phyloP scores from a whole-genome alignment of 2,888 invertebrate species.

The Acrocyrtus sp. region DNA sequence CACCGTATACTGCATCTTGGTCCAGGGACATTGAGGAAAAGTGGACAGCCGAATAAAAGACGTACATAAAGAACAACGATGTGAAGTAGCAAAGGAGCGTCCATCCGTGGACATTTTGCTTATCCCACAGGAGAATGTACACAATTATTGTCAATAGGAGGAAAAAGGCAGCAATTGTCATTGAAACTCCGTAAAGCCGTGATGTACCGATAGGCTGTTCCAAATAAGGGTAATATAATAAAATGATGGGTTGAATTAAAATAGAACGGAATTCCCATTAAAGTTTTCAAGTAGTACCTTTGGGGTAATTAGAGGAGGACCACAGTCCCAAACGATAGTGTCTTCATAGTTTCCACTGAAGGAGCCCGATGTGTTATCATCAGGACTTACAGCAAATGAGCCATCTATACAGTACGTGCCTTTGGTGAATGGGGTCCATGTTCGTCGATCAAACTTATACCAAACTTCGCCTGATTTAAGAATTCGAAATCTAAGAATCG shows the following conservation, averaged over 20 bases:
- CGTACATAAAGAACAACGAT: slow-evolving; percentile 59
- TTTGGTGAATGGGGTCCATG: slow-evolving; percentile 33
- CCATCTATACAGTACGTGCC: slow-evolving; percentile 50
- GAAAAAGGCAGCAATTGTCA: slow-evolving; percentile 59
- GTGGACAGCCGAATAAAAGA: slow-evolving; percentile 52
- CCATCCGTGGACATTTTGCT: slow-evolving; percentile 60
- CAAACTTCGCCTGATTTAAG: slow-evolving; percentile 44
- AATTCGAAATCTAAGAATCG: slow-evolving; percentile 45
- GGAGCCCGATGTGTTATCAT: background rate
- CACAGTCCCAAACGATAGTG: slow-evolving; percentile 53
- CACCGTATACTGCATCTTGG: slow-evolving; percentile 35
- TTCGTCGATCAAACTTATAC: slow-evolving; percentile 47
- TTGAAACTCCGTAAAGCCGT: slow-evolving; percentile 54
- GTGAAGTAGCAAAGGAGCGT: slow-evolving; percentile 52
- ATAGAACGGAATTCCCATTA: background rate
- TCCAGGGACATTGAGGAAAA: slow-evolving; percentile 33
- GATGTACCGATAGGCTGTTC: slow-evolving; percentile 34
- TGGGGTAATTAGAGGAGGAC: slow-evolving; percentile 17
- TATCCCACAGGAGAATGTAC: slow-evolving; percentile 58
- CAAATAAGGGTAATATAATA: background rate
- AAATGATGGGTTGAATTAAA: background rate
- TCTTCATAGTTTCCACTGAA: slow-evolving; percentile 50
- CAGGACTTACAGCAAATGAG: slow-evolving; percentile 11
- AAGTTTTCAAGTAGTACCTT: slow-evolving; percentile 9
- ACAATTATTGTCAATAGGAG: slow-evolving; percentile 57